Evolutionary conservation across 2,888 invertebrate genomes (phyloP), one percentile per base, ranked within the genome.

Genomic region (Parnassius orleans): DNA sequence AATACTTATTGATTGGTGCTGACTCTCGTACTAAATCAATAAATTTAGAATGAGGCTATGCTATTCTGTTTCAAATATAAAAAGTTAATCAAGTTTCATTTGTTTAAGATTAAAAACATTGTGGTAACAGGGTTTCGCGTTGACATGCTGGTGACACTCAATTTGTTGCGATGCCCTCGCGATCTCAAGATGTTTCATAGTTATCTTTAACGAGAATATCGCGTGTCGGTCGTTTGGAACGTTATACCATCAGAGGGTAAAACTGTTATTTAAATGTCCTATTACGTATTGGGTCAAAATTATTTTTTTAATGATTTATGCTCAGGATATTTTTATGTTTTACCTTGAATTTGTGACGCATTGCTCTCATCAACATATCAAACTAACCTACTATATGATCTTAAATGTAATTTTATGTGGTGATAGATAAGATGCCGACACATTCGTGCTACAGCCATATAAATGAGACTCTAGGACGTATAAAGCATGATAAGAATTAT

Each of bases 111-210:
- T 78, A 79, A 79, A 81, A 82, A 77, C 71, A 73, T 68, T 69
- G 75, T 81, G 77, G 78, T 78, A 78, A 81, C 78, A 67, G 70
- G 73, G 74, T 73, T 72, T 66, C 63, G 42, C 69, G 54, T 63
- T 71, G 75, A 75, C 75, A 69, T 66, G 65, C 71, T 69, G 73
- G 71, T 80, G 86, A 86, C 86, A 86, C 79, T 75, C 80, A 83
- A 86, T 87, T 86, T 85, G 77, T 81, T 76, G 53, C 14, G 53
- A 44, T 42, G 24, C 41, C 50, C 50, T 12, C 33, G 15, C 41
- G 14, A 53, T 53, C 41, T 73, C 65, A 69, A 68, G 77, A 65
- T 69, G 65, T 58, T 64, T 60, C 69, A 61, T 68, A 61, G 64
- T 51, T 59, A 53, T 60, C 54, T 48, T 61, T 72, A 72, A 75